Evolutionary conservation across 2,797 vertebrate species (phyloP), one percentile per base, ranked within the genome.

Genomic region (Lagodon rhomboides): DNA sequence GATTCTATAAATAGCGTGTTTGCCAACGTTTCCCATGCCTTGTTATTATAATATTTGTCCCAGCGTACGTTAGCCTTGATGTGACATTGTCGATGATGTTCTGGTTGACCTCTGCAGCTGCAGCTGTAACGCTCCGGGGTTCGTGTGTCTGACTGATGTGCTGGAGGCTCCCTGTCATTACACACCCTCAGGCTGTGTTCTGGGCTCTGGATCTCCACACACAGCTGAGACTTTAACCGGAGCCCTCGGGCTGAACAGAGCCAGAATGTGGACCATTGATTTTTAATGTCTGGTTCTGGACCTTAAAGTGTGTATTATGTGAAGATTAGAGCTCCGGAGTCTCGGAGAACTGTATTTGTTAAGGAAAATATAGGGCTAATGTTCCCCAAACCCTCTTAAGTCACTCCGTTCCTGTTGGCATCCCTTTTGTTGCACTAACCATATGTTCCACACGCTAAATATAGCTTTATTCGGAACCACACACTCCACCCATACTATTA

Each of bases 91-190:
- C 63, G 10, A 22, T n/a, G 56, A 38, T 49, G 58, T 58, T 77
- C 68, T 66, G 60, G 63, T 22, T 58, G 75, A 69, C 68, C 49
- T 79, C 41, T 1, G 2, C 70, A 74, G 70, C 67, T 80, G 85
- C 68, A 72, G 54, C 69, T 72, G 58, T 65, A 53, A 66, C 79
- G 68, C 73, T 83, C 44, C 46, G 53, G 20, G 55, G 50, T 72
- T 69, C 73, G 23, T 63, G 9, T 66, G 53, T 79, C 44, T 81
- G 71, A 56, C 63, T 73, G 73, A 72, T 79, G 64, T 71, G 60
- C 68, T 73, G 27, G 22, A 56, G 62, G 49, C 66, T 82, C 81
- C 56, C 77, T 85, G 69, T 90, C 83, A 85, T 83, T 79, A 80
- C 50, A 41, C 6, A 44, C 7, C 58, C 65, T 80, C 62, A 10